Conservation (phyloP, 2,797 vertebrate species). For the Ctenopoma multispine region DNA sequence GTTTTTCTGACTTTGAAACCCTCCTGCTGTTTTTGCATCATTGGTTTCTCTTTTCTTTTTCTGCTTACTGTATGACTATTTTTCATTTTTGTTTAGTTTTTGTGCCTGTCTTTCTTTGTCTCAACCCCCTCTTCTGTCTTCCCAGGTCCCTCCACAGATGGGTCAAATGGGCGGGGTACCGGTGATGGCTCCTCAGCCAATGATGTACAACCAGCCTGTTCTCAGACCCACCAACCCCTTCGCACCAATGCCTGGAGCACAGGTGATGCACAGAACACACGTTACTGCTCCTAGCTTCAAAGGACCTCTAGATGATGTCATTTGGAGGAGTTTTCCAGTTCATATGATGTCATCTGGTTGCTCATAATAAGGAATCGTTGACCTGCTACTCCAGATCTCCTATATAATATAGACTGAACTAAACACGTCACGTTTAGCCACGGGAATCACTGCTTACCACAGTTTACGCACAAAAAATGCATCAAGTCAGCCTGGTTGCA, state of each 20-base stretch:
- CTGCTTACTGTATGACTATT: not conserved
- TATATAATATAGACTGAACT: too few relatives aligned
- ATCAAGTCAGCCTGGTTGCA: too few relatives aligned
- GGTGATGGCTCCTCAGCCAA: constrained; percentile 88
- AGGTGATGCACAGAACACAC: constrained; percentile 66
- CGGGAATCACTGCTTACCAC: too few relatives aligned
- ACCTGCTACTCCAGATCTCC: too few relatives aligned
- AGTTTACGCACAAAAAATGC: too few relatives aligned
- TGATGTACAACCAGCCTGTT: constrained; percentile 90
- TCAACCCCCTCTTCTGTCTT: too few relatives aligned
- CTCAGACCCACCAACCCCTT: constrained; percentile 91
- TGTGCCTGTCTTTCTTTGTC: not conserved
- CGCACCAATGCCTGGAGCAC: constrained; percentile 88
- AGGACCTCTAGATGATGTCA: too few relatives aligned
- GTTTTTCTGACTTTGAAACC: not conserved
- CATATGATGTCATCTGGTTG: too few relatives aligned
- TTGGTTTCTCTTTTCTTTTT: not conserved
- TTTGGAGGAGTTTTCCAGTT: too few relatives aligned
- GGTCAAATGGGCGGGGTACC: constrained; percentile 88
- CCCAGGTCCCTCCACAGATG: constrained; percentile 89
- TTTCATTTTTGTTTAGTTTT: not conserved
- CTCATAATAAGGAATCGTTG: too few relatives aligned
- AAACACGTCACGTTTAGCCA: too few relatives aligned
- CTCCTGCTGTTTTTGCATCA: not conserved
- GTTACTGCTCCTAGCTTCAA: too few relatives aligned